Percentiles rank a stretch among this genome's conserved stretches.
Conservation (phyloP, 2,888 invertebrate species). For the Trissoscelio sp. region DNA sequence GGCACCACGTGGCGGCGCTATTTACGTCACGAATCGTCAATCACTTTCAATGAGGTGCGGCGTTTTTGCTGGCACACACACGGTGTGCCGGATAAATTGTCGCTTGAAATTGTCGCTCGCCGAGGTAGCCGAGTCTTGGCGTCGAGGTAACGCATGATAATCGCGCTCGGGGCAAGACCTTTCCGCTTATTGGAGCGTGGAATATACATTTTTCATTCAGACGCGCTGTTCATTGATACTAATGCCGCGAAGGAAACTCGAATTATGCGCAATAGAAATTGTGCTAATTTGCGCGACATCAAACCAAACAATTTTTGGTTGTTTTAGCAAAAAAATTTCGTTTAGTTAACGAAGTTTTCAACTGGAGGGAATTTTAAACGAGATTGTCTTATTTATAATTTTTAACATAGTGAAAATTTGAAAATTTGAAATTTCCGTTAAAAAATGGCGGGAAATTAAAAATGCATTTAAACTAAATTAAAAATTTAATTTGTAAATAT, state of each 20-base stretch:
- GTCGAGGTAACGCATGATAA: slow-evolving; percentile 64
- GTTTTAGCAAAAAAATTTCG: no score
- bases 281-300: slow-evolving; percentile 1
- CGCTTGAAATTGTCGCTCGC: slow-evolving; percentile 47
- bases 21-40: slow-evolving; percentile 48
- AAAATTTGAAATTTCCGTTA: background rate
- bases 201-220: slow-evolving; percentile 64
- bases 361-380: no score
- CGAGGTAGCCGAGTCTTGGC: slow-evolving; percentile 60
- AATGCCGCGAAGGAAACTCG: slow-evolving; percentile 19
- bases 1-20: slow-evolving; percentile 39
- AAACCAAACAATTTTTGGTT: no score
- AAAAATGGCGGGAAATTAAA: background rate
- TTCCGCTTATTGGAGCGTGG: slow-evolving; percentile 62
- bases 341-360: no score
- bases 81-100: slow-evolving; percentile 35
- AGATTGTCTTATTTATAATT: no score
- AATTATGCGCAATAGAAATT: slow-evolving; percentile 35
- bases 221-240: slow-evolving; percentile 52
- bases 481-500: background rate
- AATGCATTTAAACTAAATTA: background rate
- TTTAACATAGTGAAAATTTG: no score
- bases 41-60: slow-evolving; percentile 48
- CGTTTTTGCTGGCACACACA: slow-evolving; percentile 41
- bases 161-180: slow-evolving; percentile 60